These are phyloP conservation scores for Diorhabda sublineata DNA, from an alignment of 1,140 invertebrate genomes.

Conservation along the genomic window DNA sequence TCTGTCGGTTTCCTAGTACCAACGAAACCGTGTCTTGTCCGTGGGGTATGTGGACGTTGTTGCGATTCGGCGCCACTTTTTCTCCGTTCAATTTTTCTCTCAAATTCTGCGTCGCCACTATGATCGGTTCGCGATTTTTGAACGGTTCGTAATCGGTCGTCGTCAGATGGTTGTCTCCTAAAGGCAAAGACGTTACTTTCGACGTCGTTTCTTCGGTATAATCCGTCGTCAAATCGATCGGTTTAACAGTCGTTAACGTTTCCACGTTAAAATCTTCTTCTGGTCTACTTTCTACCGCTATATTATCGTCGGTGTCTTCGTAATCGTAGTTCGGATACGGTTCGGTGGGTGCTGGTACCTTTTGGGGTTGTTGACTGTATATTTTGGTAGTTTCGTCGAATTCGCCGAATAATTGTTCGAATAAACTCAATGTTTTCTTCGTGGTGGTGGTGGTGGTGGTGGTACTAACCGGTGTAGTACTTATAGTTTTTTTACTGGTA, in stretches of 20 bases:
- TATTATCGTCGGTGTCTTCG: conserved; percentile 36
- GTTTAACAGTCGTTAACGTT: conserved; percentile 18
- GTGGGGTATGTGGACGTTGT: conserved; percentile 59
- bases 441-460: conserved; percentile 35
- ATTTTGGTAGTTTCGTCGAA: conserved; percentile 36
- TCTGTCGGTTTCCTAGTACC: conserved; percentile 59
- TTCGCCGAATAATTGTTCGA: conserved; percentile 45
- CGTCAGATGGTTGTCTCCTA: conserved; percentile 43
- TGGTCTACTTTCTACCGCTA: conserved; percentile 36
- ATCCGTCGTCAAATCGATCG: conserved; percentile 14
- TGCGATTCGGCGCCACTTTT: conserved; percentile 50
- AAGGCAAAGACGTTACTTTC: conserved; percentile 44
- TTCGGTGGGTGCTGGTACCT: conserved; percentile 24
- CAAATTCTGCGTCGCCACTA: conserved; percentile 42
- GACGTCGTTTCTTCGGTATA: conserved; percentile 22
- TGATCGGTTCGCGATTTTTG: conserved; percentile 36
- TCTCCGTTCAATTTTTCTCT: conserved; percentile 44
- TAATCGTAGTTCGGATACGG: conserved; percentile 37
- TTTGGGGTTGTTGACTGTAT: background rate
- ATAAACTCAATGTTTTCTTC: conserved; percentile 38
- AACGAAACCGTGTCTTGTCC: conserved; percentile 62
- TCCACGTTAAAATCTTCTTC: conserved; percentile 25
- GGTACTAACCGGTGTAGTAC: conserved; percentile 16
- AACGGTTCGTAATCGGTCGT: conserved; percentile 18
- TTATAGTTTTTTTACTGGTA: background rate